Percentiles rank a stretch among this genome's conserved stretches.
phyloP scores from a whole-genome alignment of 2,888 invertebrate species.

The Mythimna lalbum region DNA sequence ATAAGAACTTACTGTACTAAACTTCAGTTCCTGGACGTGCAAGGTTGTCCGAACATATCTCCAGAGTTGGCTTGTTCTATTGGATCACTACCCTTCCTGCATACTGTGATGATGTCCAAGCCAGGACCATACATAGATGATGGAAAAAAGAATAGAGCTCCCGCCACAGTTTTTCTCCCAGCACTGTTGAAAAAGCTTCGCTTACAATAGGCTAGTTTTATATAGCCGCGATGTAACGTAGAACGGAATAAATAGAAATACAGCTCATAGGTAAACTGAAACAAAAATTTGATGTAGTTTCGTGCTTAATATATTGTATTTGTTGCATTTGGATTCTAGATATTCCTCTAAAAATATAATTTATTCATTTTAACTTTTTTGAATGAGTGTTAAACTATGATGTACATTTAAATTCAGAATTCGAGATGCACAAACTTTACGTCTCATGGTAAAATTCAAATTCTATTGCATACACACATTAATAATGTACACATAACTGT shows the following conservation, averaged over 20 bases:
- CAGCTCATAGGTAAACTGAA: background rate
- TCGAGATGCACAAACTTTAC: no score
- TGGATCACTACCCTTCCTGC: constrained; percentile 81
- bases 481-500: no score
- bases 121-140: constrained; percentile 86
- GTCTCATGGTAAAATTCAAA: no score
- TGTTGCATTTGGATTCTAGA: background rate
- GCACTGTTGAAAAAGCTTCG: constrained; percentile 83
- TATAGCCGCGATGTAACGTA: background rate
- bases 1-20: constrained; percentile 87
- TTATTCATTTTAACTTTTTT: background rate
- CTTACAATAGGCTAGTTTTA: constrained; percentile 71
- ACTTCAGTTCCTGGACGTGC: constrained; percentile 91
- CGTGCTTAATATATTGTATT: background rate
- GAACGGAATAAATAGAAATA: background rate
- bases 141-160: constrained; percentile 79
- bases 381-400: no score
- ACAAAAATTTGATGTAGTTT: background rate
- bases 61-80: constrained; percentile 84
- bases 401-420: no score
- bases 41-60: constrained; percentile 88
- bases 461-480: no score
- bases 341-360: background rate
- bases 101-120: constrained; percentile 86
- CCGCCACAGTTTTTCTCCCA: constrained; percentile 83